Conservation (phyloP, 2,888 invertebrate species). For the Strigamia maritima region DNA sequence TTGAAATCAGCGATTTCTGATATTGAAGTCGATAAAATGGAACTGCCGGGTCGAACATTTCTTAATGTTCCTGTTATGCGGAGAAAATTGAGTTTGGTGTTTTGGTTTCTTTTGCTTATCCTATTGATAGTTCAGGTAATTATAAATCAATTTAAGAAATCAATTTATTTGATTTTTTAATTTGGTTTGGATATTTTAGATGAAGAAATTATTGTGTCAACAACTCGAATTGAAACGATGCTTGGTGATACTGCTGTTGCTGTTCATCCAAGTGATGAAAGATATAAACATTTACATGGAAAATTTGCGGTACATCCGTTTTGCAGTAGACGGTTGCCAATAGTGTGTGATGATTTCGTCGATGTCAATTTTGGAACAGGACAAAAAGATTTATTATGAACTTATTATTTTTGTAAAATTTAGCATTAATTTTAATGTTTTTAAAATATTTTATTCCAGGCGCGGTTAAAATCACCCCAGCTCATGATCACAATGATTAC, state of each 20-base stretch:
- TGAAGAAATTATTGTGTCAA: slow-evolving; percentile 88
- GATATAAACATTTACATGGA: slow-evolving; percentile 80
- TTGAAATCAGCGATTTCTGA: slow-evolving; percentile 97
- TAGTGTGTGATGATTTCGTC: slow-evolving; percentile 89
- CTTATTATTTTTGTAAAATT: background rate
- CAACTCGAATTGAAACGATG: slow-evolving; percentile 98
- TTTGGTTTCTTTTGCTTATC: slow-evolving; percentile 87
- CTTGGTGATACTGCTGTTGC: slow-evolving; percentile 94
- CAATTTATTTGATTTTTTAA: background rate
- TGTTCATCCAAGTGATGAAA: slow-evolving; percentile 88
- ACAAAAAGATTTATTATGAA: slow-evolving; percentile 51
- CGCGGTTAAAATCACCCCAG: slow-evolving; percentile 98
- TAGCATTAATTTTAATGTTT: background rate
- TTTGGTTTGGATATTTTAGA: slow-evolving; percentile 47
- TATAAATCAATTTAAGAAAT: background rate
- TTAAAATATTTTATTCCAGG: slow-evolving; percentile 57
- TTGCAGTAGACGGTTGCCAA: slow-evolving; percentile 72
- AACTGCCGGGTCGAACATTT: slow-evolving; percentile 78
- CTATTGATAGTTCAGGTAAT: slow-evolving; percentile 61
- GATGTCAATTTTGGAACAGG: slow-evolving; percentile 95
- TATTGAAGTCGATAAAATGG: slow-evolving; percentile 95
- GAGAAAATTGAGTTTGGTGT: slow-evolving; percentile 90
- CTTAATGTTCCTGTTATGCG: slow-evolving; percentile 84
- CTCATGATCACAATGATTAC: slow-evolving; percentile 95
- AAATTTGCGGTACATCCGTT: slow-evolving; percentile 85